A percentile compares a stretch with the other conserved stretches of the same genome.
Evolutionary conservation across 2,797 vertebrate genomes (phyloP).

Genomic region (Acrossocheilus wenchowensis): DNA sequence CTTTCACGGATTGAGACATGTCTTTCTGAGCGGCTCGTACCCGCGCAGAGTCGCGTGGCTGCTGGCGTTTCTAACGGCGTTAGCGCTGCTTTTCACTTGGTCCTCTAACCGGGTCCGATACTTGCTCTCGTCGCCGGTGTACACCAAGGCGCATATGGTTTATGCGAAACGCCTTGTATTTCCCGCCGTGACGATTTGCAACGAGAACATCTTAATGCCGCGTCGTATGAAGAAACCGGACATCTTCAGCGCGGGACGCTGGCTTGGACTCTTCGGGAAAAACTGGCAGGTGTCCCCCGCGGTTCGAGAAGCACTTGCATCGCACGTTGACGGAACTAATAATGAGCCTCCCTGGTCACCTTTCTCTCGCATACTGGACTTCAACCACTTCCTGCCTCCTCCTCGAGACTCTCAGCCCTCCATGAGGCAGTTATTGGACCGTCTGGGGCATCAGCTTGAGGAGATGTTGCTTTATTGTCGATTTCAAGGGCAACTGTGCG

Average conservation of each 20-base stretch:
- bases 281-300: constrained; percentile 79
- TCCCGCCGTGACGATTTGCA: constrained; percentile 85
- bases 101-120: constrained; percentile 83
- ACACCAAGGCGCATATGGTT: constrained; percentile 84
- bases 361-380: constrained; percentile 82
- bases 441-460: constrained; percentile 84
- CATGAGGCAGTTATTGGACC: constrained; percentile 81
- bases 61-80: constrained; percentile 76
- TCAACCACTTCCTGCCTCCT: constrained; percentile 85
- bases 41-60: constrained; percentile 82
- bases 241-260: constrained; percentile 83
- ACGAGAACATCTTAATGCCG: constrained; percentile 82
- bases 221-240: constrained; percentile 84
- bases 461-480: constrained; percentile 85
- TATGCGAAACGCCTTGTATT: constrained; percentile 83
- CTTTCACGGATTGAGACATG: constrained; percentile 78
- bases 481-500: constrained; percentile 83
- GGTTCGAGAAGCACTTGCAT: constrained; percentile 74
- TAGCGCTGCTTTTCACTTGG: constrained; percentile 82
- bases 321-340: constrained; percentile 55
- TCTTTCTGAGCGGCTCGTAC: constrained; percentile 79
- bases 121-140: constrained; percentile 82
- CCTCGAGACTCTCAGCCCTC: constrained; percentile 79
- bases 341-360: constrained; percentile 77
- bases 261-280: constrained; percentile 82